A percentile compares a stretch with the other conserved stretches of the same genome.
Evolutionary conservation across 2,888 invertebrate species (phyloP).

Genomic region (Mesoligia furuncula): DNA sequence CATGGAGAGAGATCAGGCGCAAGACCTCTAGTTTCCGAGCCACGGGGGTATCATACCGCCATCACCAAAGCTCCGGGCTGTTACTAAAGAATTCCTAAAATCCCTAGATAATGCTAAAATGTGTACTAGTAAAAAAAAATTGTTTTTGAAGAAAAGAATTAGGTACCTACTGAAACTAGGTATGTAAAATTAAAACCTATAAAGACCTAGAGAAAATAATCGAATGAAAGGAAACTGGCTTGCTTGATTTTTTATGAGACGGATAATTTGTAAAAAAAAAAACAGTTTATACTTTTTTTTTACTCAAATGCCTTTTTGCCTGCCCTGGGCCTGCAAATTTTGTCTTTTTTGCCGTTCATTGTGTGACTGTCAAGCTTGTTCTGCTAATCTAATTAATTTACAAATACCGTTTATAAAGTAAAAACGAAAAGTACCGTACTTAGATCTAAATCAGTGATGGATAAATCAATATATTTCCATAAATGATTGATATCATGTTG

Average conservation of each 20-base stretch:
- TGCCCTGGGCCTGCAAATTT: background rate
- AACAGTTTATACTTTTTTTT: background rate
- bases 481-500: background rate
- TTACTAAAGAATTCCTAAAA: background rate
- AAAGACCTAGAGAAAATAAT: background rate
- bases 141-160: background rate
- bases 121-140: no score
- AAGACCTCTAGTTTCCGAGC: no score
- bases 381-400: background rate
- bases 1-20: background rate
- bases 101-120: background rate
- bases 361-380: background rate
- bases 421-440: background rate
- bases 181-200: background rate
- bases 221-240: no score
- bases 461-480: background rate
- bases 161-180: background rate
- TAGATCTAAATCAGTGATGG: slow-evolving; percentile 8
- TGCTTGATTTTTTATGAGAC: background rate
- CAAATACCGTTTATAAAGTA: background rate
- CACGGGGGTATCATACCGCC: background rate
- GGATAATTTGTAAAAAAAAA: background rate
- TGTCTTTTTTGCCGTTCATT: background rate
- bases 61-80: background rate
- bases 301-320: background rate